Evolutionary conservation across 92 coral and sea anemone genomes (phyloP).

Genomic region (Zoanthus gigantus): DNA sequence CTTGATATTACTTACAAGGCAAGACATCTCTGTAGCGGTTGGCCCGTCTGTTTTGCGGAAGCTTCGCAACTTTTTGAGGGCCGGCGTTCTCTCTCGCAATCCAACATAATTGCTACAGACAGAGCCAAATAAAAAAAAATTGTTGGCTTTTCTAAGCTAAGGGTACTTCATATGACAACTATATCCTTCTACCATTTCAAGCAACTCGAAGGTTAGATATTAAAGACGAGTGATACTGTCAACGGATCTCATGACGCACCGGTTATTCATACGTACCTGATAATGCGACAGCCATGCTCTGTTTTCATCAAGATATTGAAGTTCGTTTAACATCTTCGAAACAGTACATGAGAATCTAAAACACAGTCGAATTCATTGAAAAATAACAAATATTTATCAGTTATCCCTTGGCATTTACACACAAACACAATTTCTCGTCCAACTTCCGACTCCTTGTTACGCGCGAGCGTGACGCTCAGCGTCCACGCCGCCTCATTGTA

Average conservation of each 20-base stretch:
- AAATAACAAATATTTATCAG: neutral
- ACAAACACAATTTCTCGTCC: neutral
- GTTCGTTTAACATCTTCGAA: conserved; percentile 78
- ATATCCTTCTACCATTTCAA: neutral
- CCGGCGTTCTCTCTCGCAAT: conserved; percentile 88
- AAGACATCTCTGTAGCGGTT: conserved; percentile 98
- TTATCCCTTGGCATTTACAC: neutral
- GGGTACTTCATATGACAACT: neutral
- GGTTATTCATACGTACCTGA: conserved; percentile 64
- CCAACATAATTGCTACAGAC: conserved; percentile 78
- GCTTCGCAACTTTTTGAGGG: conserved; percentile 80
- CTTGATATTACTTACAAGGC: conserved; percentile 87
- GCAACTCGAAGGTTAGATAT: neutral
- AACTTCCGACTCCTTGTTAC: neutral
- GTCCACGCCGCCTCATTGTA: neutral
- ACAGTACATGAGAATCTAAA: conserved; percentile 11
- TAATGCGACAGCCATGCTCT: conserved; percentile 72
- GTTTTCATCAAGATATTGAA: conserved; percentile 85
- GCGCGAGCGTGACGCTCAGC: neutral
- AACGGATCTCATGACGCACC: neutral
- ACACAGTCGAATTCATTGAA: neutral
- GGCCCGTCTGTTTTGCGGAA: conserved; percentile 85
- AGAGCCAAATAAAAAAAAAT: neutral
- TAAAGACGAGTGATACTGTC: neutral
- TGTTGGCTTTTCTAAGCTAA: neutral